Conservation (phyloP, 1,140 invertebrate species). For the Aphelenchoides besseyi region DNA sequence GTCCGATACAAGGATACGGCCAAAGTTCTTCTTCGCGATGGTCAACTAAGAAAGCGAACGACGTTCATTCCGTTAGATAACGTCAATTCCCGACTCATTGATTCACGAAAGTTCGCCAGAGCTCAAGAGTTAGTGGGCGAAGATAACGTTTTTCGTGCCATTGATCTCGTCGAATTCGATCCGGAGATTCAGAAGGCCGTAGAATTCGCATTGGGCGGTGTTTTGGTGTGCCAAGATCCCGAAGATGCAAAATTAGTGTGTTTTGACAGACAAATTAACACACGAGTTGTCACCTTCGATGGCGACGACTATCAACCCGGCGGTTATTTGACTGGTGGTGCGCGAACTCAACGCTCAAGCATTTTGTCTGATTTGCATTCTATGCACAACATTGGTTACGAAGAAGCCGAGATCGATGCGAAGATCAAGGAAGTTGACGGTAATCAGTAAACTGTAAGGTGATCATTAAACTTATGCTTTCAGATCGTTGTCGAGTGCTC, state of each 20-base stretch:
- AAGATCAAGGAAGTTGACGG: background rate
- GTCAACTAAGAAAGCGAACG: slow-evolving; percentile 65
- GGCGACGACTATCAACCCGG: slow-evolving; percentile 86
- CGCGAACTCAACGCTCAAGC: slow-evolving; percentile 8
- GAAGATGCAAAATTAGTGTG: slow-evolving; percentile 74
- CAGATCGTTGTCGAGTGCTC: background rate
- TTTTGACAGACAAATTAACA: slow-evolving; percentile 74
- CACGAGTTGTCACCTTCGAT: slow-evolving; percentile 80
- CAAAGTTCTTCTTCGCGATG: background rate
- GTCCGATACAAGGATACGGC: slow-evolving; percentile 2
- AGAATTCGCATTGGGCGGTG: slow-evolving; percentile 79
- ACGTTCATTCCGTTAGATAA: slow-evolving; percentile 90
- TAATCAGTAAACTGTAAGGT: background rate
- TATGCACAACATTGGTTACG: slow-evolving; percentile 14
- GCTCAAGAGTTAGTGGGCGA: slow-evolving; percentile 38
- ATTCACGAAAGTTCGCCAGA: slow-evolving; percentile 8
- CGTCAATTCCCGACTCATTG: slow-evolving; percentile 66
- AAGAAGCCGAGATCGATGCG: slow-evolving; percentile 35
- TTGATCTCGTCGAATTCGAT: slow-evolving; percentile 78
- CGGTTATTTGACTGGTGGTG: slow-evolving; percentile 81
- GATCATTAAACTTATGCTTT: background rate
- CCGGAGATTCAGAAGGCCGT: slow-evolving; percentile 73
- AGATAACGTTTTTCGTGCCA: slow-evolving; percentile 75
- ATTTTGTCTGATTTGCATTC: slow-evolving; percentile 12
- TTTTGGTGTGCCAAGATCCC: slow-evolving; percentile 79